Evolutionary conservation across 1,140 invertebrate genomes (phyloP), one percentile per base, ranked within the genome.

Genomic region (Hydropsyche tenuis): DNA sequence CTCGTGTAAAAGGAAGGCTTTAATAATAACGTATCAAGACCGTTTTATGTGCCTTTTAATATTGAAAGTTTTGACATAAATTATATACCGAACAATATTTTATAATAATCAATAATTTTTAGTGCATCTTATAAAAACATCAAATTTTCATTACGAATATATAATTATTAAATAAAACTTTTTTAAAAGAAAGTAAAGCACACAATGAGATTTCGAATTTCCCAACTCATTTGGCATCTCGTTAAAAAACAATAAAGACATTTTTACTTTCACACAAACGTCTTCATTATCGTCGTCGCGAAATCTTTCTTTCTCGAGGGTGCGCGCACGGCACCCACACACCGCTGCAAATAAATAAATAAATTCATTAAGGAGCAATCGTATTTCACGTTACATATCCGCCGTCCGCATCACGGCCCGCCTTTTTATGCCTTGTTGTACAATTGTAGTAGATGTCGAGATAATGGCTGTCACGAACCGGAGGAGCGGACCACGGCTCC

Each of bases 251-350:
- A n/a, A n/a, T n/a, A 37, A 43, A 5, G 30, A 22, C 46, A n/a
- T 60, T 71, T 71, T 71, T 60, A 71, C 45, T 60, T 71, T 71
- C 69, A 56, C 69, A 71, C 53, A 71, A 71, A 71, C 37, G 69
- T 71, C 69, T 71, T 71, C 69, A 71, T 71, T 71, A 71, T 71
- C 69, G 27, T 71, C 27, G 25, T 53, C 60, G 23, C 23, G 16
- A 18, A 23, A 65, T 65, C 63, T 42, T 42, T 3, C 30, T 37
- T 9, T 37, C 30, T 37, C 30, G 56, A 60, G 56, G 23, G 22
- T 20, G 56, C 56, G 14, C 56, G 18, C 56, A 60, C 23, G 14
- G 18, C 56, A 27, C 22, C 11, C 22, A 60, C 30, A 37, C 30
- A 37, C 3, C 2, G 4, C 4, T 7, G 14, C 14, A 48, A 48